A percentile compares a stretch with the other conserved stretches of the same genome.
phyloP scores from a whole-genome alignment of 2,888 invertebrate species.

The Macrophya annulata region DNA sequence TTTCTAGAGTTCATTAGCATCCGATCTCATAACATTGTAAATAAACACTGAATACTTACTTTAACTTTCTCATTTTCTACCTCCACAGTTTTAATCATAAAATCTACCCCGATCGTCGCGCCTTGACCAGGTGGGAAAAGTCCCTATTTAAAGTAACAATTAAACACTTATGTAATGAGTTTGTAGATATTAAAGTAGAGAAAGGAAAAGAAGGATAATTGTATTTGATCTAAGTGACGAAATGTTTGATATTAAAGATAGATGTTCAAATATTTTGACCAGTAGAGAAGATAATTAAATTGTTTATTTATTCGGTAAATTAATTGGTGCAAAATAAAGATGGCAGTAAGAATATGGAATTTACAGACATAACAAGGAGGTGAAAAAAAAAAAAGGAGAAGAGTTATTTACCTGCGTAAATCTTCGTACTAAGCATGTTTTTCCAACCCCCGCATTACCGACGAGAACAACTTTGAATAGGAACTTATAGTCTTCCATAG shows the following conservation, averaged over 20 bases:
- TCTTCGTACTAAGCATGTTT: constrained; percentile 97
- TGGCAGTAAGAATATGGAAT: constrained; percentile 2
- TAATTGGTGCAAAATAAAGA: not conserved
- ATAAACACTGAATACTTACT: constrained; percentile 81
- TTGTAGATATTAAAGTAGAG: not conserved
- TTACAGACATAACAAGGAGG: not conserved
- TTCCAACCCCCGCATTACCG: constrained; percentile 99
- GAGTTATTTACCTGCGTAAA: constrained; percentile 91
- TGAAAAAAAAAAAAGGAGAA: not conserved
- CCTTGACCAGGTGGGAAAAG: constrained; percentile 99
- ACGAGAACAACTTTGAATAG: constrained; percentile 99
- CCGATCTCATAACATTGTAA: not conserved
- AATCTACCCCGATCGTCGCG: constrained; percentile 99
- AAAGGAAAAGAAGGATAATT: not conserved
- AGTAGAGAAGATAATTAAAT: not conserved
- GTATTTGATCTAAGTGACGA: not conserved
- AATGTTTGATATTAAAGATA: not conserved
- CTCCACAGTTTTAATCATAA: constrained; percentile 99
- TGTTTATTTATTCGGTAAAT: not conserved
- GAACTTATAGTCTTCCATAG: constrained; percentile 99
- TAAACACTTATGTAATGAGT: not conserved
- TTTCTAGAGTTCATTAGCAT: not conserved
- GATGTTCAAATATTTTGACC: not conserved
- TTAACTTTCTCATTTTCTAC: constrained; percentile 97
- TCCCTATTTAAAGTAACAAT: constrained; percentile 82